Conservation (phyloP, 2,797 vertebrate genomes). For the Antrozous pallidus region DNA sequence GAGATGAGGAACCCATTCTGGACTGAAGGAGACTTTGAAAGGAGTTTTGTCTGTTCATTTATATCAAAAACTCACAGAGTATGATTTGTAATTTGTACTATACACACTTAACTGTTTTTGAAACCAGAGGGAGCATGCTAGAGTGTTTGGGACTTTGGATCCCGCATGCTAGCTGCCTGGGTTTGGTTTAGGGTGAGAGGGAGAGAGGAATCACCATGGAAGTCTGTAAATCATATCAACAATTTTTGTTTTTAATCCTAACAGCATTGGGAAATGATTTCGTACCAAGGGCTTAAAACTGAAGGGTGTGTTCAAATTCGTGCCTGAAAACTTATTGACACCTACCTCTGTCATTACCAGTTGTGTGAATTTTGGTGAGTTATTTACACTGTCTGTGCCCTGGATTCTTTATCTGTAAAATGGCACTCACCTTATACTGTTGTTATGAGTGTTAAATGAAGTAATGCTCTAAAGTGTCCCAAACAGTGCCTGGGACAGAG, state of each 20-base stretch:
- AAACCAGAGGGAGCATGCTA: not conserved
- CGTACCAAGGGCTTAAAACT: not conserved
- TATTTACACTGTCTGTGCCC: not conserved
- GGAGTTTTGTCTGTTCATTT: not conserved
- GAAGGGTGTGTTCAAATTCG: not conserved
- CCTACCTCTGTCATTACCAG: not conserved
- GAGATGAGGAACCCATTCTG: not conserved
- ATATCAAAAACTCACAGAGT: not conserved
- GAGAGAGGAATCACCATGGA: not conserved
- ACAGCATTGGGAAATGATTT: not conserved
- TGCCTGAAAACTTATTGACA: not conserved
- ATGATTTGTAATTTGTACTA: not conserved
- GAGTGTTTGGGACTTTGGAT: not conserved
- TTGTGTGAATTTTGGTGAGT: not conserved
- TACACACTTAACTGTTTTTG: not conserved
- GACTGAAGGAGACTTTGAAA: not conserved
- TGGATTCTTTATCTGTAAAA: not conserved
- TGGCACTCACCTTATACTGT: not conserved
- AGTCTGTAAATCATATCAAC: not conserved
- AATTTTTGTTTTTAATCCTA: not conserved
- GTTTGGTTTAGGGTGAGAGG: not conserved
- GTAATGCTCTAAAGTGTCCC: not conserved
- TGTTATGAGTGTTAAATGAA: not conserved
- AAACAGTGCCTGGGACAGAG: not conserved
- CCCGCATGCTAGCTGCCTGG: not conserved